These are phyloP conservation scores for Anseranas semipalmata DNA, from an alignment of 2,113 vertebrate genomes.

Conservation along the genomic window DNA sequence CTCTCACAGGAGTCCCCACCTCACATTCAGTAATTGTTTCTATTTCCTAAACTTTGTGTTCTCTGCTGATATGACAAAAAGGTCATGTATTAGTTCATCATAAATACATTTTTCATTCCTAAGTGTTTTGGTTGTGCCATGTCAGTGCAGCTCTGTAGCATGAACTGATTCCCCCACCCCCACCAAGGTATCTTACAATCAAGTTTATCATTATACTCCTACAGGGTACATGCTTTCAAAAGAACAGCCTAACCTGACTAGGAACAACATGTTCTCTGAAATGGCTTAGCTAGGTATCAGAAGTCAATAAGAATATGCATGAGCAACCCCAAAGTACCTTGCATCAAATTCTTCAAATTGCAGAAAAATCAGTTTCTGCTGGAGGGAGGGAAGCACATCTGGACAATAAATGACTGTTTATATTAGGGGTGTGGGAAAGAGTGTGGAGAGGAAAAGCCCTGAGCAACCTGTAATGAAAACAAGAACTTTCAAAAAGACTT, in stretches of 20 bases:
- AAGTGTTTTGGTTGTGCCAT: not conserved
- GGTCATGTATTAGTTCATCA: not conserved
- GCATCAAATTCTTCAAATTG: not conserved
- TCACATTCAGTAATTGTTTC: not conserved
- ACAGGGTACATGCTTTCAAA: not conserved
- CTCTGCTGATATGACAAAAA: not conserved
- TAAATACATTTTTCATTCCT: not conserved
- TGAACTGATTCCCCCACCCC: not conserved
- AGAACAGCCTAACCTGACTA: not conserved
- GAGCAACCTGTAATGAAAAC: not conserved
- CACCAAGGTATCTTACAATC: not conserved
- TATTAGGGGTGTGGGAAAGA: accelerated
- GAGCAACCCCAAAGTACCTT: not conserved
- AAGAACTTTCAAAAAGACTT: constrained; percentile 71
- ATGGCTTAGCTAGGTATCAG: not conserved
- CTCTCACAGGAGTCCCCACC: not conserved
- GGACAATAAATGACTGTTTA: not conserved
- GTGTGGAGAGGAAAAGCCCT: not conserved
- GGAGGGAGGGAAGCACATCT: not conserved
- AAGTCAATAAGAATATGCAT: not conserved
- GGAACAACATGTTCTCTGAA: not conserved
- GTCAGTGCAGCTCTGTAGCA: not conserved
- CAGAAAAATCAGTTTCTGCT: not conserved
- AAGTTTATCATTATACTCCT: not conserved
- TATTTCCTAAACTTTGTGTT: not conserved